Evolutionary conservation across 2,113 vertebrate genomes (phyloP).

Genomic region (Bufo gargarizans): DNA sequence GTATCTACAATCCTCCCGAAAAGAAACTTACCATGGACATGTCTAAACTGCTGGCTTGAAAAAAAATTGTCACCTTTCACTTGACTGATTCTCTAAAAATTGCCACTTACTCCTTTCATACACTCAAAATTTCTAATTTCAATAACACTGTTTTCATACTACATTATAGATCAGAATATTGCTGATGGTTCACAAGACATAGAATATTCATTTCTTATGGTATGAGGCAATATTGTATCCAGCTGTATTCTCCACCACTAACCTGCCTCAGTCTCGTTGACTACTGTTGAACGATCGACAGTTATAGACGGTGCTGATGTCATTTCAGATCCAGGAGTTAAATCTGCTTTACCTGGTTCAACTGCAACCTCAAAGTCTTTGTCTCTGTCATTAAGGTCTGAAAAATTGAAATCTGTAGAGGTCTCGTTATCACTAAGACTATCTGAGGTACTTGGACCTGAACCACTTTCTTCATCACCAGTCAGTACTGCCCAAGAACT

Average conservation of each 20-base stretch:
- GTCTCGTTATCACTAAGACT: slow-evolving; percentile 92
- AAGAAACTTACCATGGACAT: slow-evolving; percentile 53
- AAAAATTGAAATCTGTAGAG: slow-evolving; percentile 94
- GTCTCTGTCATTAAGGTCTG: slow-evolving; percentile 79
- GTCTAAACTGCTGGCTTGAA: slow-evolving; percentile 43
- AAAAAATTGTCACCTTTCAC: slow-evolving; percentile 21
- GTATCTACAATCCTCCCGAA: slow-evolving; percentile 41
- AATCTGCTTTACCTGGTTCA: slow-evolving; percentile 85
- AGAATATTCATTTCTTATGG: slow-evolving; percentile 59
- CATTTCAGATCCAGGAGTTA: slow-evolving; percentile 70
- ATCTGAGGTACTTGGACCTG: slow-evolving; percentile 83
- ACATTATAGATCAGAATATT: slow-evolving; percentile 36
- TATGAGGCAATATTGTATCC: slow-evolving; percentile 57
- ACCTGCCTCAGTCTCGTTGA: slow-evolving; percentile 80
- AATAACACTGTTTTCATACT: slow-evolving; percentile 53
- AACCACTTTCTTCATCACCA: slow-evolving; percentile 88
- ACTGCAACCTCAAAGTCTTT: slow-evolving; percentile 75
- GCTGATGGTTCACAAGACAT: slow-evolving; percentile 59
- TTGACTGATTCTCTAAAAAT: slow-evolving; percentile 23
- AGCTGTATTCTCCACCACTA: slow-evolving; percentile 69
- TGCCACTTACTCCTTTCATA: slow-evolving; percentile 27
- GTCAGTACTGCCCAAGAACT: slow-evolving; percentile 77
- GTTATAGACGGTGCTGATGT: slow-evolving; percentile 71
- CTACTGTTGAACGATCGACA: slow-evolving; percentile 72
- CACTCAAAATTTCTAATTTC: slow-evolving; percentile 19